phyloP scores from a whole-genome alignment of 2,797 vertebrate species.

The Oreochromis grahami region DNA sequence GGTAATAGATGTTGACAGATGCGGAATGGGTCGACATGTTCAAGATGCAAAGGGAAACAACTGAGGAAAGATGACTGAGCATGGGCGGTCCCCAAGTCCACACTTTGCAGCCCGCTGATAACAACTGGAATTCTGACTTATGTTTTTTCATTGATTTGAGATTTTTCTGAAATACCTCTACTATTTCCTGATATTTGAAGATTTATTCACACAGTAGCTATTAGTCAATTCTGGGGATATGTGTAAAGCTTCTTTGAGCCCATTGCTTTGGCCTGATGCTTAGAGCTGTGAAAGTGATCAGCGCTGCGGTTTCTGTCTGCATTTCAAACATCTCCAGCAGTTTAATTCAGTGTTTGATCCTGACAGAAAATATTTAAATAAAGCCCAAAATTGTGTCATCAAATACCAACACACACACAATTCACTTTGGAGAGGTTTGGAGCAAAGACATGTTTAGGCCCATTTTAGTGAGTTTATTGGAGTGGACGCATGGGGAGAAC shows the following conservation, averaged over 20 bases:
- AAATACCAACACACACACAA: slow-evolving; percentile 41
- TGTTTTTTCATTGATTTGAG: background rate
- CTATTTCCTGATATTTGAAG: slow-evolving; percentile 7
- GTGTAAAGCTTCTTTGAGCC: slow-evolving; percentile 13
- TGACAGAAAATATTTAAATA: slow-evolving; percentile 52
- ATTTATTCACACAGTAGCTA: slow-evolving; percentile 33
- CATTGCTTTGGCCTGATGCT: slow-evolving; percentile 6
- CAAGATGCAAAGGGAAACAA: slow-evolving; percentile 59
- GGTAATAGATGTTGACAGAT: slow-evolving; percentile 67
- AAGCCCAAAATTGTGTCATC: slow-evolving; percentile 58
- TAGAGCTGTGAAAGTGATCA: slow-evolving; percentile 67
- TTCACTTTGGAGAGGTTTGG: slow-evolving; percentile 34
- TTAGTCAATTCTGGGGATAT: slow-evolving; percentile 6
- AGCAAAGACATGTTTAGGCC: slow-evolving; percentile 42
- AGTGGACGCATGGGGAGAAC: slow-evolving; percentile 47
- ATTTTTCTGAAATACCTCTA: slow-evolving; percentile 7
- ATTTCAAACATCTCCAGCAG: slow-evolving; percentile 49
- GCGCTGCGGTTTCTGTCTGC: slow-evolving; percentile 42
- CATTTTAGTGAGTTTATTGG: slow-evolving; percentile 67
- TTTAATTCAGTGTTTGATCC: slow-evolving; percentile 44
- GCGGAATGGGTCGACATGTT: slow-evolving; percentile 35
- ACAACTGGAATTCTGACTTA: background rate
- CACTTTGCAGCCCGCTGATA: slow-evolving; percentile 14
- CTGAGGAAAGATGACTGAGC: slow-evolving; percentile 30
- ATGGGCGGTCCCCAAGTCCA: slow-evolving; percentile 40